Conservation (phyloP, 2,113 vertebrate species). For the Dicerorhinus sumatrensis region DNA sequence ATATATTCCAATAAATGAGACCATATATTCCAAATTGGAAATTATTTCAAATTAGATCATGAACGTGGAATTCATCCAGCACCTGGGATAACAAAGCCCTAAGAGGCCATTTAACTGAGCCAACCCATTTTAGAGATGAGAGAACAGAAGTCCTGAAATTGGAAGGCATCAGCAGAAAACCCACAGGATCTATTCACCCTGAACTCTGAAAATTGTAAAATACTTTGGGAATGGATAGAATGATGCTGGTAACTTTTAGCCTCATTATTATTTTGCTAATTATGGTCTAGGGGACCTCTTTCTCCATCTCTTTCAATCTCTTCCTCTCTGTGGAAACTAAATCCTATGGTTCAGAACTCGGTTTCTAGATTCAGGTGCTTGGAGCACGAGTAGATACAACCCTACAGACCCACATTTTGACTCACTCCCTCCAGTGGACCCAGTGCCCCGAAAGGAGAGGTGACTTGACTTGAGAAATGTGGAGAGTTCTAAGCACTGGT, state of each 20-base stretch:
- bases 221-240: neutral
- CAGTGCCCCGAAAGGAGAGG: conserved; percentile 57
- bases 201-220: neutral
- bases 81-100: neutral
- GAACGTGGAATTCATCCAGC: neutral
- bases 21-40: neutral
- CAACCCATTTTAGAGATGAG: neutral
- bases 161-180: neutral
- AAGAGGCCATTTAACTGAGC: neutral
- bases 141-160: neutral
- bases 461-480: conserved; percentile 9
- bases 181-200: neutral
- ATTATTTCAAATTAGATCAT: neutral
- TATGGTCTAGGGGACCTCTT: neutral
- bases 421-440: neutral
- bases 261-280: neutral
- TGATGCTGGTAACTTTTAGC: neutral
- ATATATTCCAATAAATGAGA: neutral
- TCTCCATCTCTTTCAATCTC: neutral
- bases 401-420: neutral
- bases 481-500: neutral
- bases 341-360: neutral
- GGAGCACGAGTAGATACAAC: neutral
- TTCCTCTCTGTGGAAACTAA: neutral
- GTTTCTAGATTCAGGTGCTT: neutral